phyloP scores from a whole-genome alignment of 2,888 invertebrate genomes.

The Campoletis raptor region DNA sequence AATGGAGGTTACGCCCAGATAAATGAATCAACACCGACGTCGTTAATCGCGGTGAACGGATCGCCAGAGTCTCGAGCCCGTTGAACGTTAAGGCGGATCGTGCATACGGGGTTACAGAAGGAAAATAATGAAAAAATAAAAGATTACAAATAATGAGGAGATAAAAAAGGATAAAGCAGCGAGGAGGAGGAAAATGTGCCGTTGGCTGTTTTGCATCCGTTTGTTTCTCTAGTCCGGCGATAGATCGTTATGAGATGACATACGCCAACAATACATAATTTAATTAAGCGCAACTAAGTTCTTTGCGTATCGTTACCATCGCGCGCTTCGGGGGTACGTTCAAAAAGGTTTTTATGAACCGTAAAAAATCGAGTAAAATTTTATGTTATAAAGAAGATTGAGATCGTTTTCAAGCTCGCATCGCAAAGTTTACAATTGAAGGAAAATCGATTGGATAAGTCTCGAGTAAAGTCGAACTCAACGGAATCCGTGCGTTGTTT shows the following conservation, averaged over 20 bases:
- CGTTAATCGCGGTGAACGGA: constrained; percentile 64
- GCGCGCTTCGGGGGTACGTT: not conserved
- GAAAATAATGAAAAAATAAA: not conserved
- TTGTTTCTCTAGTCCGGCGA: not conserved
- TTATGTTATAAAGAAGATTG: too few species aligned
- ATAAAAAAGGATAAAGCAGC: not conserved
- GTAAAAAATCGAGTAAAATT: too few species aligned
- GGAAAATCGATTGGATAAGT: not conserved
- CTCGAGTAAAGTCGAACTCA: not conserved
- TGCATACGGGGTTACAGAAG: not conserved
- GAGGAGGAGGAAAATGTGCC: not conserved
- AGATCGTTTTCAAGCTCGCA: too few species aligned
- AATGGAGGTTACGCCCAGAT: constrained; percentile 60
- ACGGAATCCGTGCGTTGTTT: not conserved
- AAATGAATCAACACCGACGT: constrained; percentile 42
- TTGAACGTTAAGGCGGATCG: constrained; percentile 28
- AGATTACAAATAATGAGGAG: not conserved
- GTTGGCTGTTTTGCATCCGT: constrained; percentile 4
- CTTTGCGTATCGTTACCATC: too few species aligned
- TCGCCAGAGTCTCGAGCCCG: constrained; percentile 53
- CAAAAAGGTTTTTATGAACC: not conserved
- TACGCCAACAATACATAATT: not conserved
- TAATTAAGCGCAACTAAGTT: not conserved
- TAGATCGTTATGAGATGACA: not conserved
- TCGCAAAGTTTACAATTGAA: too few species aligned